Base-by-base conservation (phyloP, 1,140 invertebrate genomes). In the Venturia canescens region DNA sequence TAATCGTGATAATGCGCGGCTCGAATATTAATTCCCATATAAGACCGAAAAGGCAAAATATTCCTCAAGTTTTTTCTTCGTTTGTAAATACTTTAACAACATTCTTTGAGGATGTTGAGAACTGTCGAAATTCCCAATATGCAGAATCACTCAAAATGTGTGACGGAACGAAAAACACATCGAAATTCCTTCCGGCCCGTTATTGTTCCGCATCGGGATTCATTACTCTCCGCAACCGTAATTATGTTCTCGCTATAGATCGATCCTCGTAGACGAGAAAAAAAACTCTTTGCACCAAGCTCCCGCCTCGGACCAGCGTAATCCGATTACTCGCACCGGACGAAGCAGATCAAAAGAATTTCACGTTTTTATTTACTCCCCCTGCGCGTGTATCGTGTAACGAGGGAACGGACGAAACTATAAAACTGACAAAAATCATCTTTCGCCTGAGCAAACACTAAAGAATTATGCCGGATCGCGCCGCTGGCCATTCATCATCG, bases 1-100 rank as follows among this genome's bases (percentile, higher is more conserved):
- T 71, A 71, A 71, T 50, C 71, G 38, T 27, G 50, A 29, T 74
- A 74, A 74, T 74, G 23, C 44, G 23, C 44, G 50, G 6, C n/a
- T 34, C 27, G 44, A 50, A 74, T 74, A 50, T 69, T 69, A 31
- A 69, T 69, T 69, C 66, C 26, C 4, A 69, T 31, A 5, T 31
- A 74, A 38, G 34, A 48, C n/a, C n/a, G n/a, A 13, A 26, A 74
- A 48, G 50, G 6, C n/a, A 3, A 27, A 27, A 27, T 23, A 23
- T 48, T 31, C n/a, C n/a, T 63, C 15, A 6, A 5, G 3, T 69
- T 69, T 18, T 69, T 69, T 31, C 9, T 26, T 27, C 4, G 23
- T 63, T n/a, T n/a, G 21, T n/a, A 57, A 57, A 57, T n/a, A 57
- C 2, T 16, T 21, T n/a, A n/a, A n/a, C 11, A n/a, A n/a, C 53